Evolutionary conservation across 2,797 vertebrate genomes (phyloP), one percentile per base, ranked within the genome.

Genomic region (Myotis myotis): DNA sequence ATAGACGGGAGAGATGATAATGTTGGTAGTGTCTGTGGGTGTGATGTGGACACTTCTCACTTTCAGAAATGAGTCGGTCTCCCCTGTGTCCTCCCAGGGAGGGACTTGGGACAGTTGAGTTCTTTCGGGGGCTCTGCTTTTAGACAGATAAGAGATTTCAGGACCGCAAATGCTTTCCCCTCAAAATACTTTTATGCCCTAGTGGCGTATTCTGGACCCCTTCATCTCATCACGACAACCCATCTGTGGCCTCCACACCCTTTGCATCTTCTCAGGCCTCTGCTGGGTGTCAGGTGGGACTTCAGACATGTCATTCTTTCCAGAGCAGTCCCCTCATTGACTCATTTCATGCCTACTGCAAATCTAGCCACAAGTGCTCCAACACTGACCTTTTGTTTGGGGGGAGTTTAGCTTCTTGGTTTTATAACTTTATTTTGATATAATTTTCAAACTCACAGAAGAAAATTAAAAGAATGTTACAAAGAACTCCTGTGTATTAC

Each of bases 1-100:
- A 3, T 0, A 19, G 53, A 0, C 1, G 22, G 49, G 55, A 64
- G 3, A 10, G 0, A 1, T 0, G 25, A 1, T 4, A 0, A 12
- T 36, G 57, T 4, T 25, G 33, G 4, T 28, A 0, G 1, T 11
- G 19, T 15, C 60, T 22, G 19, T 28, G 4, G 5, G 19, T 23
- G 33, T 2, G 36, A 3, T 1, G 3, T 15, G 28, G 23, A 22
- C 25, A 1, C 41, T 13, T 33, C 72, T 23, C 6, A 1, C 15
- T 7, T 17, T 44, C 17, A 2, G 30, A 8, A 2, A 3, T 4
- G 49, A 19, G 5, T 19, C 30, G 0, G 2, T 9, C 30, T n/a
- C 4, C 36, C 57, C 44, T 0, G 5, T 23, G 3, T 25, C 15
- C 80, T 12, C 64, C 33, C 47, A 2, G 17, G 47, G 55, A 28